A percentile compares a stretch with the other conserved stretches of the same genome.
Evolutionary conservation across 2,797 vertebrate genomes (phyloP).

Genomic region (Alosa sapidissima): DNA sequence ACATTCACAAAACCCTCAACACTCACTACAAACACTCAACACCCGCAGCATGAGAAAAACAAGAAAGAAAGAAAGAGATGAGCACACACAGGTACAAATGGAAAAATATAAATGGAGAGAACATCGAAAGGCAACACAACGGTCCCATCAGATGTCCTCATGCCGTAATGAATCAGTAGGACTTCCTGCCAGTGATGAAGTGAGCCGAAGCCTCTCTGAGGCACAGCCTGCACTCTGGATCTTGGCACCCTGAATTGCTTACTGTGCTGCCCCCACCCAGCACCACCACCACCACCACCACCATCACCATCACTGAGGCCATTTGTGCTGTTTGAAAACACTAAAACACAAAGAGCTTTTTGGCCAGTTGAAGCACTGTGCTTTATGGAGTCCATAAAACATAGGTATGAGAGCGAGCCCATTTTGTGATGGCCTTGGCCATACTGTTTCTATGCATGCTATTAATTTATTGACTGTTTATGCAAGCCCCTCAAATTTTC

Average conservation of each 20-base stretch:
- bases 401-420: slow-evolving; percentile 47
- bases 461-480: slow-evolving; percentile 55
- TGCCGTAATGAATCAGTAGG: neutral
- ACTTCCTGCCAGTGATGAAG: neutral
- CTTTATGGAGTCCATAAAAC: slow-evolving; percentile 64
- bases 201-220: neutral
- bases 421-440: slow-evolving; percentile 37
- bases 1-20: neutral
- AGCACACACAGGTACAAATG: neutral
- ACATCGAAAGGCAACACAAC: neutral
- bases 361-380: slow-evolving; percentile 48
- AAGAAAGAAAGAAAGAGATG: neutral
- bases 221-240: slow-evolving; percentile 25
- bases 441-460: slow-evolving; percentile 55
- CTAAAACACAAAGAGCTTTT: slow-evolving; percentile 58
- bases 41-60: neutral
- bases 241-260: slow-evolving; percentile 22
- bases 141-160: neutral
- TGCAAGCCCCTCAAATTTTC: slow-evolving; percentile 3
- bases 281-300: neutral
- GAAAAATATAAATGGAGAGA: neutral
- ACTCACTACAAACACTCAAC: neutral
- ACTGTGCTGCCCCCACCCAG: slow-evolving; percentile 7
- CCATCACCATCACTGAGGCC: neutral
- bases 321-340: slow-evolving; percentile 48